Conservation (phyloP, 2,797 vertebrate species). For the Apogon hyalosoma region DNA sequence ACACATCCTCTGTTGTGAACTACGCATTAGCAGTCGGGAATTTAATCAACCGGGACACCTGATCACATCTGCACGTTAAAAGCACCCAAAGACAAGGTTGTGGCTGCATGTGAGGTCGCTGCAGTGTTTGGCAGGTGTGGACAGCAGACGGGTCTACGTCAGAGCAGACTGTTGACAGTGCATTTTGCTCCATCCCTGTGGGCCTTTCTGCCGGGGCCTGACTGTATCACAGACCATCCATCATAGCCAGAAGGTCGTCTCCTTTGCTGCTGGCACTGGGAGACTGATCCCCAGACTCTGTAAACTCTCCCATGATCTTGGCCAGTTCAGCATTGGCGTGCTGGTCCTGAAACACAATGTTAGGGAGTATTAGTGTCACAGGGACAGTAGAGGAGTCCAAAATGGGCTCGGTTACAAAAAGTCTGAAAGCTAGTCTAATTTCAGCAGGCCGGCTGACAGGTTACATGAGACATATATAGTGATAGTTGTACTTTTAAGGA, state of each 20-base stretch:
- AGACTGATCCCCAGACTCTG: constrained; percentile 78
- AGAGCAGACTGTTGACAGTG: constrained; percentile 18
- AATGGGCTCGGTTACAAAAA: too few relatives aligned
- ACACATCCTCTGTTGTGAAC: constrained; percentile 28
- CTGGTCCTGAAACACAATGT: constrained; percentile 87
- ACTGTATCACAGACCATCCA: constrained; percentile 89
- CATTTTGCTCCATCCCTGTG: background rate
- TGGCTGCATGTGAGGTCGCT: constrained; percentile 30
- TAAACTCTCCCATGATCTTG: constrained; percentile 94
- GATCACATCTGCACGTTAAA: constrained; percentile 39
- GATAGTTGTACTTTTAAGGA: background rate
- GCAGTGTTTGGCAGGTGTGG: constrained; percentile 44
- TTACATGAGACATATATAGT: background rate
- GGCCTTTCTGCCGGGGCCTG: constrained; percentile 24
- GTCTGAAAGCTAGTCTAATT: too few relatives aligned
- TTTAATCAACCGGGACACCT: constrained; percentile 27
- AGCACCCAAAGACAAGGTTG: constrained; percentile 24
- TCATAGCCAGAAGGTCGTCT: constrained; percentile 94
- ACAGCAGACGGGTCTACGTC: constrained; percentile 44
- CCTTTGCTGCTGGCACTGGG: constrained; percentile 87
- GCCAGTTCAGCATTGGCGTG: constrained; percentile 88
- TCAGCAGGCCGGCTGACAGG: too few relatives aligned
- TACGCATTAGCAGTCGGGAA: constrained; percentile 17
- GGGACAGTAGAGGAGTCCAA: too few relatives aligned
- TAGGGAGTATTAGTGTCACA: too few relatives aligned